Base-by-base conservation (phyloP, 1,140 invertebrate species). In the Apocrypta bakeri region DNA sequence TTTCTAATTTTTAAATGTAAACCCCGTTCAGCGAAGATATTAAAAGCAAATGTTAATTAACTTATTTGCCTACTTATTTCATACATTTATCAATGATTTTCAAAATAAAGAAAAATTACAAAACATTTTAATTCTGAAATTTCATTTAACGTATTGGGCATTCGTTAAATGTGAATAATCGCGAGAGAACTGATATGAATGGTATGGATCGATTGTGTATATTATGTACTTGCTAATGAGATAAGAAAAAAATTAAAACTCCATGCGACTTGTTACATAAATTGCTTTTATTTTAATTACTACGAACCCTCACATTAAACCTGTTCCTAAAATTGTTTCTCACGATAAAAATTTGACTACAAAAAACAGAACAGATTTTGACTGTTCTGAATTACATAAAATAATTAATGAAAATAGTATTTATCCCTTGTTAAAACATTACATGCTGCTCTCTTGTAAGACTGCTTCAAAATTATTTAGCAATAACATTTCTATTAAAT, bases 201-300 rank as follows among this genome's bases (percentile, higher is more conserved):
- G 87, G 85, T 85, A 74, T 82, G 84, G 84, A 84, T 82, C 82
- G 87, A 86, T 89, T 89, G 84, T 89, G 84, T 88, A 89, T 86
- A 88, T 88, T 88, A 84, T 89, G 87, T 88, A 88, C 87, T 90
- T 89, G 84, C 80, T 88, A 88, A 87, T 81, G 82, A 86, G 72
- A 88, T 75, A 11, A 82, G 79, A 85, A 86, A 84, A 86, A 37
- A 72, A 72, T 56, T 80, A 85, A 87, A 86, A 88, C 81, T 86
- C 77, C 71, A 89, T 88, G 79, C 83, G 80, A 88, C 87, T 89
- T 89, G 87, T 89, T 88, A 89, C 71, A 77, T 66, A 84, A 71
- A 17, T 84, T 63, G 25, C 42, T 76, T 56, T 33, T 82, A 56
- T 56, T 56, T 17, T 4, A 48, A 48, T 48, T 48, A 2, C 14